Evolutionary conservation across 2,797 vertebrate species (phyloP), one percentile per base, ranked within the genome.

Genomic region (Lacerta viridis): DNA sequence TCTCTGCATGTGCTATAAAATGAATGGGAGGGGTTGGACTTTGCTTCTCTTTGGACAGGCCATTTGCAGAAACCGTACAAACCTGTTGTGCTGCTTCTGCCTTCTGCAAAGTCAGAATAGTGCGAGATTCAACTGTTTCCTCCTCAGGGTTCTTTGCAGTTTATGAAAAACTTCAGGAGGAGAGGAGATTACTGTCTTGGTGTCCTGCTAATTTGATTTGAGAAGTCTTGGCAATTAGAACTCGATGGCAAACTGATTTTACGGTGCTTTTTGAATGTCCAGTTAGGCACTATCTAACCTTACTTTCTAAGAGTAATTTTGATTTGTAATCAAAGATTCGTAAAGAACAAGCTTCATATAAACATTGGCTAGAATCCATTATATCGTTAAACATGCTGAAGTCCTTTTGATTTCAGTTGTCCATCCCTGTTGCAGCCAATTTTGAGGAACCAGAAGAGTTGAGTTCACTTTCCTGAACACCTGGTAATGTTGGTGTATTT

Each of bases 401-500:
- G n/a, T 74, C 7, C 20, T 76, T 29, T 69, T 69, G n/a, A 77
- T 77, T 39, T 77, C 61, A 88, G 77, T 25, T n/a, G 23, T 15
- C n/a, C 36, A 27, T 10, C 23, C 61, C 39, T 86, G 23, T 36
- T 77, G n/a, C n/a, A 68, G 41, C 80, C 72, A 83, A 36, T 66
- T 83, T 61, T 50, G 33, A 18, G 71, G 41, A 82, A 2, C 18
- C 25, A 83, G 25, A 66, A 39, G 10, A 80, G 66, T 80, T 86
- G 64, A 86, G 76, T 86, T 86, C 23, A 80, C 15, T 71, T 55
- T 39, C 4, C 25, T 87, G 46, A 80, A 41, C 66, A 87, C 77
- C 33, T 86, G 66, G 64, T 78, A 23, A 23, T 87, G 50, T 64
- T 59, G 27, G 4, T 66, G 43, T 17, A 41, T 64, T 55, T 80